phyloP scores from a whole-genome alignment of 1,140 invertebrate genomes.

The Rhynchophorus ferrugineus region DNA sequence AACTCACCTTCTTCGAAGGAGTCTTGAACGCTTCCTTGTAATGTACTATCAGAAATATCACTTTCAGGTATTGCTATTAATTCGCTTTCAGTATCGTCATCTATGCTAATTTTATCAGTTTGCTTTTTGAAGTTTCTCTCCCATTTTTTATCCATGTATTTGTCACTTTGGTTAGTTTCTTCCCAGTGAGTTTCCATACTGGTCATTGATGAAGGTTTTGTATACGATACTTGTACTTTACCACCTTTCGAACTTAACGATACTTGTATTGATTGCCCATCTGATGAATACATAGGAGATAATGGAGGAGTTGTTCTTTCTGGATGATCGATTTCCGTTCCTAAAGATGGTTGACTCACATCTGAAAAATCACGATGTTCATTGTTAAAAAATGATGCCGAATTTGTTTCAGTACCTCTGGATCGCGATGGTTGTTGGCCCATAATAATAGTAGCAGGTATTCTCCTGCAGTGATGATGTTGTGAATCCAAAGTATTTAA shows the following conservation, averaged over 20 bases:
- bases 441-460: conserved; percentile 69
- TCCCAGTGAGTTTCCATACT: conserved; percentile 66
- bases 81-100: conserved; percentile 80
- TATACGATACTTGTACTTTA: conserved; percentile 42
- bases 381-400: neutral
- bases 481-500: conserved; percentile 89
- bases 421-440: conserved; percentile 58
- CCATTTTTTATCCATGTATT: conserved; percentile 23
- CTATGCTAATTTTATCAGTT: conserved; percentile 51
- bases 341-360: conserved; percentile 65
- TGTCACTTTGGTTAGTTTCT: conserved; percentile 45
- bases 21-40: conserved; percentile 61
- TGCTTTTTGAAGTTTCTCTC: conserved; percentile 38
- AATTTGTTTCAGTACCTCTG: conserved; percentile 48
- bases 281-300: conserved; percentile 45
- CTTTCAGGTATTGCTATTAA: conserved; percentile 81
- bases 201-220: conserved; percentile 43
- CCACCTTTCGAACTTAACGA: conserved; percentile 43
- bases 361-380: conserved; percentile 43
- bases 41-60: conserved; percentile 73
- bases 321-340: conserved; percentile 53
- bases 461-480: conserved; percentile 76
- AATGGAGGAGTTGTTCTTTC: conserved; percentile 46
- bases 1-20: conserved; percentile 43
- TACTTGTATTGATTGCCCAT: conserved; percentile 43